Conservation (phyloP, 2,888 invertebrate species). For the Lathronympha strigana region DNA sequence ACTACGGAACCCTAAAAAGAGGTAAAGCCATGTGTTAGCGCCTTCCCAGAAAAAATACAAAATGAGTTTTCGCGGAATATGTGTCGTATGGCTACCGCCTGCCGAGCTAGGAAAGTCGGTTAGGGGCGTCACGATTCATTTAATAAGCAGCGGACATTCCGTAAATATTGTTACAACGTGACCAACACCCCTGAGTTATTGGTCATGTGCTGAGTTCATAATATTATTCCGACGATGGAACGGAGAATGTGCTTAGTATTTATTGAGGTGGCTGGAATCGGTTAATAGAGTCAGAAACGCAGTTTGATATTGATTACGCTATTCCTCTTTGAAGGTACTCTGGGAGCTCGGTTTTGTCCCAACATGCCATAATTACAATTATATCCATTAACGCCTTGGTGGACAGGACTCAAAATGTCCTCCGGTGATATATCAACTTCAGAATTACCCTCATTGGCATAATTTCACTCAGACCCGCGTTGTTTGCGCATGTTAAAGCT, state of each 20-base stretch:
- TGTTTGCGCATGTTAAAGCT: constrained; percentile 40
- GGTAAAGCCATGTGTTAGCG: too few relatives aligned
- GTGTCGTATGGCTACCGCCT: constrained; percentile 9
- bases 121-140: constrained; percentile 40
- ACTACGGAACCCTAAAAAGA: too few relatives aligned
- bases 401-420: constrained; percentile 27
- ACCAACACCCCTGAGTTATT: constrained; percentile 47
- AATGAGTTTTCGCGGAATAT: neutral
- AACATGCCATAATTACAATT: neutral
- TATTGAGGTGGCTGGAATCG: neutral
- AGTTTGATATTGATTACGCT: too few relatives aligned
- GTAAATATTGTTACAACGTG: constrained; percentile 58
- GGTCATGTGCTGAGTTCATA: constrained; percentile 50
- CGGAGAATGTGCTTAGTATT: too few relatives aligned
- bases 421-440: constrained; percentile 34
- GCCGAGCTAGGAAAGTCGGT: constrained; percentile 30
- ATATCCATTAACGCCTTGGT: neutral
- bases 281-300: too few relatives aligned
- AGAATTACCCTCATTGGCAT: constrained; percentile 40
- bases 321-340: too few relatives aligned
- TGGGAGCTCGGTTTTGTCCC: too few relatives aligned
- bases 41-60: too few relatives aligned
- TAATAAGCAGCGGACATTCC: constrained; percentile 48
- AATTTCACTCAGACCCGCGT: constrained; percentile 38
- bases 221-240: constrained; percentile 39